Evolutionary conservation across 1,140 invertebrate species (phyloP), one percentile per base, ranked within the genome.

Genomic region (Diabrotica undecimpunctata): DNA sequence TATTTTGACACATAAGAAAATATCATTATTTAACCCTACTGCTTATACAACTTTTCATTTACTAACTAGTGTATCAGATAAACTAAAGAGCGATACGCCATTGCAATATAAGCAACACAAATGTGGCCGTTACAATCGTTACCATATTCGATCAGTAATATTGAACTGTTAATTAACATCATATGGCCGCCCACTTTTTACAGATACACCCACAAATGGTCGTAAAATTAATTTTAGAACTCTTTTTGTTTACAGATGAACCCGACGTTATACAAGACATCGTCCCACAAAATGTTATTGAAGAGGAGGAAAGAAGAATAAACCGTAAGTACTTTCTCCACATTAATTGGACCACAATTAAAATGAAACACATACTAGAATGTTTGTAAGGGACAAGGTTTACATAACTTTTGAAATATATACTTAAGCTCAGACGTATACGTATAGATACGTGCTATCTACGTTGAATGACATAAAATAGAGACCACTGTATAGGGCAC

Each of bases 271-370:
- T 85, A 13, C 88, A 90, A 79, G 89, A 91, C 76, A 76, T 86
- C 64, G 81, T 86, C 36, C 79, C 84, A 54, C 83, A 85, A 64
- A 78, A 83, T 36, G 79, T 79, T 1, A 78, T 79, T 51, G 90
- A 90, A 68, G 88, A 91, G 74, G 90, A 91, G 70, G 89, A 91
- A 77, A 86, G 87, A 69, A 90, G 85, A 75, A 82, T 87, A 74
- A 91, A 89, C 87, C 87, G 90, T 92, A 83, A 88, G 87, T 82
- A 6, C 41, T 46, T 46, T 46, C 41, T 5, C 25, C 25, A 25
- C 25, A 25, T 25, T 25, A 25, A 25, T 25, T 25, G 25, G 25
- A 25, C 25, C 25, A 46, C 41, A 10, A 46, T 46, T 46, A 46
- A 25, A 8, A n/a, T 46, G n/a, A 61, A n/a, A n/a, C 10, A 5